phyloP scores from a whole-genome alignment of 1,140 invertebrate genomes.

The Lamellibrachia luymesi region DNA sequence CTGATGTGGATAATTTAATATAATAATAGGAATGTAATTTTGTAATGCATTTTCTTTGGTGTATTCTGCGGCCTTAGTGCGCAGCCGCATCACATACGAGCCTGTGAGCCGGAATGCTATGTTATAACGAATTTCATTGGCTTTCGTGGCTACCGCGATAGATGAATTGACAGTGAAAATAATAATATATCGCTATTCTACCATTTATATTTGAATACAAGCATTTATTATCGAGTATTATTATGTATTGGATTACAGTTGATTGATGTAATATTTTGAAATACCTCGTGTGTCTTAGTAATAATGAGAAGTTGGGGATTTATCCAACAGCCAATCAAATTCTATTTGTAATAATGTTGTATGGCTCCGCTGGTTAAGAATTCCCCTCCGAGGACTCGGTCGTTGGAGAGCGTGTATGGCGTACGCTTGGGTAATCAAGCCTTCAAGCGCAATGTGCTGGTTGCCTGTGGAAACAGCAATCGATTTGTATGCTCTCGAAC shows the following conservation, averaged over 20 bases:
- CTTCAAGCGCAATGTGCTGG: not conserved
- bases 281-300: not conserved
- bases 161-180: not conserved
- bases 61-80: not conserved
- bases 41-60: not conserved
- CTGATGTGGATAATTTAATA: not conserved
- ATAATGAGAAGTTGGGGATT: not conserved
- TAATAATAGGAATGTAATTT: not conserved
- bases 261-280: not conserved
- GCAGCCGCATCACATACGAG: not conserved
- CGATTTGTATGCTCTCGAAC: conserved; percentile 4
- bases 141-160: not conserved
- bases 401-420: not conserved
- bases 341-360: not conserved
- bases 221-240: not conserved
- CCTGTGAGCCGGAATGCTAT: not conserved
- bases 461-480: conserved; percentile 4
- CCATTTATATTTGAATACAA: not conserved
- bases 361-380: not conserved
- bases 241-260: not conserved
- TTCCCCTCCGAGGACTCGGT: not conserved
- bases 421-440: conserved; percentile 3
- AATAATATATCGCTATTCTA: not conserved
- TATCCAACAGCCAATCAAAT: not conserved
- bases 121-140: not conserved